Percentiles rank a stretch among this genome's conserved stretches.
Evolutionary conservation across 23 tunicate genomes (phyloP).

Genomic region (Trididemnum nubilum): DNA sequence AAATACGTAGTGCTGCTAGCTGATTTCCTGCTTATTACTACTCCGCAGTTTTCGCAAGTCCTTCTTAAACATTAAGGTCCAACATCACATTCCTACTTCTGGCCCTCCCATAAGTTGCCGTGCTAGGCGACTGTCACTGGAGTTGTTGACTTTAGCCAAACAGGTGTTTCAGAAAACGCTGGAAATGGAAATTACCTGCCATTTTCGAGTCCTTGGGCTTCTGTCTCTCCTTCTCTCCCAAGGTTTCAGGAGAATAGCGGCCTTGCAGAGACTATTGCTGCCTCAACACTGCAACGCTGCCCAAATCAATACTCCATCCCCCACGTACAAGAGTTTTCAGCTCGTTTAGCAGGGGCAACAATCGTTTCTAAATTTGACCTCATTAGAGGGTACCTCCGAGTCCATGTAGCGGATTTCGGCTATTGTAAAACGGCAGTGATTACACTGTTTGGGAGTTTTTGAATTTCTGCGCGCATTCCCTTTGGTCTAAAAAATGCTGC

Average conservation of each 20-base stretch:
- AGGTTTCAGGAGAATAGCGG: background rate
- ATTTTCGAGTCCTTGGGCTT: background rate
- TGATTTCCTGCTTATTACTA: background rate
- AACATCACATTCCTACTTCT: background rate
- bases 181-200: background rate
- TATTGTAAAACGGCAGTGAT: background rate
- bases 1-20: background rate
- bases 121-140: background rate
- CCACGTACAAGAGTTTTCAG: background rate
- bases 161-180: background rate
- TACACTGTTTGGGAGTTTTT: background rate
- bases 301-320: background rate
- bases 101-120: background rate
- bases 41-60: background rate
- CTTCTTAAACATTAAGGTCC: background rate
- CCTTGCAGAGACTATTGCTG: background rate
- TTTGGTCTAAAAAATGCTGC: background rate
- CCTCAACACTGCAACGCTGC: background rate
- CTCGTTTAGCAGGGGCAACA: background rate
- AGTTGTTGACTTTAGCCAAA: background rate
- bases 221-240: background rate
- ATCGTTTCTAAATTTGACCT: background rate
- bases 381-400: background rate
- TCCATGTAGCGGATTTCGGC: background rate
- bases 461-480: background rate